Conservation (phyloP, 2,113 vertebrate species). For the Sceloporus undulatus region DNA sequence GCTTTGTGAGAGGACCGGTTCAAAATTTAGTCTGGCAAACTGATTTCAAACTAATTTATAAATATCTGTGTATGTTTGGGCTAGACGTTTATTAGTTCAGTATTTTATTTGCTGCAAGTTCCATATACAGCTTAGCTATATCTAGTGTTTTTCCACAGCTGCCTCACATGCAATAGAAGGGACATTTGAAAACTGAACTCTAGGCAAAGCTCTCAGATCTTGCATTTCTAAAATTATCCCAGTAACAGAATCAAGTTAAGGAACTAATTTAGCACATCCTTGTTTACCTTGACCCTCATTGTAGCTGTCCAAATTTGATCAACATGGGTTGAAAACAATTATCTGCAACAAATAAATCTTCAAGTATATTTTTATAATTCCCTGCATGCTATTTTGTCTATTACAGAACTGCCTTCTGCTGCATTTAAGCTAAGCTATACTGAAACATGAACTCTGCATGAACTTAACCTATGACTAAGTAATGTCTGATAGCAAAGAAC, state of each 20-base stretch:
- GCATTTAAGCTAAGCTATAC: constrained; percentile 2
- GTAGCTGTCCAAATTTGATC: not conserved
- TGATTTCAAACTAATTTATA: constrained; percentile 23
- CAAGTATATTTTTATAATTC: constrained; percentile 37
- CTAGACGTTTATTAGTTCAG: constrained; percentile 14
- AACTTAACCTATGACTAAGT: not conserved
- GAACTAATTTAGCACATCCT: constrained; percentile 36
- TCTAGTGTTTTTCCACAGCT: constrained; percentile 68
- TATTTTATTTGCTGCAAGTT: constrained; percentile 56
- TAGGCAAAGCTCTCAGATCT: constrained; percentile 41
- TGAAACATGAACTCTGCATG: not conserved
- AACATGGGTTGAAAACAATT: constrained; percentile 10
- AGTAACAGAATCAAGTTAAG: constrained; percentile 50
- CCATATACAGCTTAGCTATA: constrained; percentile 65
- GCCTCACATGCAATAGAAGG: constrained; percentile 55
- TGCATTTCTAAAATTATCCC: constrained; percentile 69
- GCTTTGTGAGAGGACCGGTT: not conserved
- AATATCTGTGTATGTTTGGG: constrained; percentile 41
- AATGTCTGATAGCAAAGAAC: not conserved
- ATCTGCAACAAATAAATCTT: not conserved
- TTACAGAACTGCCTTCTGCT: not conserved
- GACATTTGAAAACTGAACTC: constrained; percentile 54
- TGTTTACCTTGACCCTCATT: constrained; percentile 25
- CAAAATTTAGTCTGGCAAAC: not conserved
- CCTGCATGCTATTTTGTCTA: not conserved